phyloP scores from a whole-genome alignment of 2,113 vertebrate genomes.

The Amia ocellicauda region DNA sequence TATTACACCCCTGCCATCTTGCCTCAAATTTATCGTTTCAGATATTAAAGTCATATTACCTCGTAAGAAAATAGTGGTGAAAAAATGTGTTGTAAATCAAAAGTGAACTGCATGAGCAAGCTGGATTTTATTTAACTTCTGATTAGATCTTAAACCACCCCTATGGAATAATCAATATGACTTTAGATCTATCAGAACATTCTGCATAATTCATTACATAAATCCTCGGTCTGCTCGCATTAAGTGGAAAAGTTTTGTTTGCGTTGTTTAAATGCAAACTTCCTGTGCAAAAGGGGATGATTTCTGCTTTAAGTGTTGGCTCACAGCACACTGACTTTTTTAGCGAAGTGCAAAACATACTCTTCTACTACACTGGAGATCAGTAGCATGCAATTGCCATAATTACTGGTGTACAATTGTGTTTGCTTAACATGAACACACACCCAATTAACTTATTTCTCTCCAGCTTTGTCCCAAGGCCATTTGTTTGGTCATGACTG shows the following conservation, averaged over 20 bases:
- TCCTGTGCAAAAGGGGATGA: too few species aligned
- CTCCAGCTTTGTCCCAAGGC: neutral
- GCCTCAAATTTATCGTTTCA: slow-evolving; percentile 16
- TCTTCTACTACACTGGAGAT: too few species aligned
- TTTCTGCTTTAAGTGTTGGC: too few species aligned
- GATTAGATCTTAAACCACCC: slow-evolving; percentile 18
- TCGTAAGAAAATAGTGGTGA: slow-evolving; percentile 11
- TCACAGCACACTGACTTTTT: too few species aligned
- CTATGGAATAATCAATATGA: slow-evolving; percentile 34
- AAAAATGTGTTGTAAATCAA: slow-evolving; percentile 18
- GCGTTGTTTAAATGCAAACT: too few species aligned
- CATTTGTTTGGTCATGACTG: neutral
- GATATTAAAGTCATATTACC: slow-evolving; percentile 29
- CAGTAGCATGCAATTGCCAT: too few species aligned
- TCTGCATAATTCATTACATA: slow-evolving; percentile 5
- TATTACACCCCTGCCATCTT: slow-evolving; percentile 3
- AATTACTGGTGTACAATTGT: too few species aligned
- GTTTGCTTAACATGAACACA: too few species aligned
- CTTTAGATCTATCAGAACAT: slow-evolving; percentile 18
- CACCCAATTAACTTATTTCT: too few species aligned
- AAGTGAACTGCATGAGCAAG: slow-evolving; percentile 7
- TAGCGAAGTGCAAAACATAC: too few species aligned
- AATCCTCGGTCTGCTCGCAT: neutral
- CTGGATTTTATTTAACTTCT: slow-evolving; percentile 13
- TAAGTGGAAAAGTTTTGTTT: too few species aligned